A percentile compares a stretch with the other conserved stretches of the same genome.
Evolutionary conservation across 2,113 vertebrate genomes (phyloP).

Genomic region (Myotis brandtii): DNA sequence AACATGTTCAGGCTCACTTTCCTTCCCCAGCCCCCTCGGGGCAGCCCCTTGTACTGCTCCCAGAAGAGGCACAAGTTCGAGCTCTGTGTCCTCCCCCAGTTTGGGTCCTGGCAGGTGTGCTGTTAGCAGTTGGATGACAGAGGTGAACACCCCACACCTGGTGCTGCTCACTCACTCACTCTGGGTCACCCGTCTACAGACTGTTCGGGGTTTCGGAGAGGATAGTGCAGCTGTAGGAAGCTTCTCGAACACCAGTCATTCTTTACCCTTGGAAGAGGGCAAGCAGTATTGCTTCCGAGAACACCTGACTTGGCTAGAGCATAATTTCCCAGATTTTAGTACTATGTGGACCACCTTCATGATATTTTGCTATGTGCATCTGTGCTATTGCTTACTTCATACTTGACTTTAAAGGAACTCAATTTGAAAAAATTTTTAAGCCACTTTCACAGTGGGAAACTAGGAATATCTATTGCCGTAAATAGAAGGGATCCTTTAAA

Average conservation of each 20-base stretch:
- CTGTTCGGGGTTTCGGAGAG: not conserved
- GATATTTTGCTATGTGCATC: not conserved
- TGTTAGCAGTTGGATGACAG: not conserved
- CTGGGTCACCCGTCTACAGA: not conserved
- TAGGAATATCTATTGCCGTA: not conserved
- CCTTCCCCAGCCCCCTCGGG: not conserved
- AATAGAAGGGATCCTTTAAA: constrained; percentile 8
- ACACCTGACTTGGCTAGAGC: not conserved
- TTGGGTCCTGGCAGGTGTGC: not conserved
- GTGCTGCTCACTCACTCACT: not conserved
- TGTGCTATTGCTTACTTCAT: not conserved
- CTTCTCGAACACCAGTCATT: not conserved
- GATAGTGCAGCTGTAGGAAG: not conserved
- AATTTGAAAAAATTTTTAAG: not conserved
- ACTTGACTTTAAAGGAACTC: not conserved
- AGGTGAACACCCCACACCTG: not conserved
- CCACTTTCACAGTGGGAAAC: constrained; percentile 24
- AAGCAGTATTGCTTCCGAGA: not conserved
- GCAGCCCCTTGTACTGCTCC: not conserved
- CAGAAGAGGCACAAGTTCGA: not conserved
- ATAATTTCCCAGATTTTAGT: not conserved
- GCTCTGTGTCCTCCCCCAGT: not conserved
- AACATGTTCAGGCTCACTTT: not conserved
- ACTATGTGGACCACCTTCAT: not conserved
- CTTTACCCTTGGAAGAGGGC: not conserved